Base-by-base conservation (phyloP, 2,113 vertebrate genomes). In the Carassius gibelio region DNA sequence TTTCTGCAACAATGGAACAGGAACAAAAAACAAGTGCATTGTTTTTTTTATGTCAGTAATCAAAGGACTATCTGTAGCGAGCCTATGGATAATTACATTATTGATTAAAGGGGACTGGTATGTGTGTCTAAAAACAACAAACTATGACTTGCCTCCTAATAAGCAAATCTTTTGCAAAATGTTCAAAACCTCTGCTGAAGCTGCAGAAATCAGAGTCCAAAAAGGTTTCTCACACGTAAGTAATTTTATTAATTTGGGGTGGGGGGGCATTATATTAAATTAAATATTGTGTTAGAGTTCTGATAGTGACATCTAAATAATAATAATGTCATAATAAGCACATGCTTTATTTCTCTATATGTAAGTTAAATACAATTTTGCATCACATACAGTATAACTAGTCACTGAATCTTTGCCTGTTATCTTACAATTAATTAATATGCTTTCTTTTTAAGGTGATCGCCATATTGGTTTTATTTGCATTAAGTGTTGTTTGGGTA, bases 71-170 rank as follows among this genome's bases (percentile, higher is more conserved):
- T 10, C 69, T 38, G 36, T 72, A 42, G 69, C 36, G 7, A 19
- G 8, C 19, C 15, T 72, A 3, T 72, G 69, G 69, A 72, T 42
- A 19, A 42, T 21, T 38, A 11, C 36, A 42, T 19, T 72, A 42
- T 34, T 72, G 8, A 42, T n/a, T 10, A 9, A 72, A n/a, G 69
- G 69, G 36, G 69, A 72, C 69, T 72, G 69, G 69, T 72, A 72
- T 42, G 69, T 0, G 3, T 72, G 36, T 17, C 30, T 72, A 42
- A 0, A 0, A 9, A 72, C 69, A 72, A 42, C 38, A 4, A 72
- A 72, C 9, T 11, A 19, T n/a, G 17, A 17, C 19, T 72, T 72
- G 36, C 36, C 69, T 42, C 36, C 69, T 21, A 42, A 2, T 36
- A 36, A 72, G 36, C 69, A 72, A 72, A 72, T 17, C 34, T 72